These are phyloP conservation scores for Myotis davidii DNA, from an alignment of 2,113 vertebrate genomes.

Conservation along the genomic window DNA sequence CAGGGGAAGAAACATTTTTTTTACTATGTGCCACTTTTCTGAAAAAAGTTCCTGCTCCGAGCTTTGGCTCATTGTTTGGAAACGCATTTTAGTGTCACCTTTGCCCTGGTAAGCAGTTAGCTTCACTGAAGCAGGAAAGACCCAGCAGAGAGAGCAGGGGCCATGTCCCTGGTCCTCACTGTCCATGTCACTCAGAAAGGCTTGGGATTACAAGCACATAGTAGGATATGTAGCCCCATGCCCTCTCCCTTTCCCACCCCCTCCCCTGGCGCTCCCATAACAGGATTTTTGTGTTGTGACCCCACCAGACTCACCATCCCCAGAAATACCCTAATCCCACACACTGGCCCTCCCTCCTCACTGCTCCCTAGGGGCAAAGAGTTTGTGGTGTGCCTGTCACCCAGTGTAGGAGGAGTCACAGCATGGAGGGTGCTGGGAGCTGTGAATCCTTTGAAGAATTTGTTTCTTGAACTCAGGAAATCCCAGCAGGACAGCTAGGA, in stretches of 20 bases:
- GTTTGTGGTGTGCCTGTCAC: too few species aligned
- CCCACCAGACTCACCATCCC: background rate
- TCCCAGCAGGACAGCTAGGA: background rate
- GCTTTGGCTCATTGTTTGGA: background rate
- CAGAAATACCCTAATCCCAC: background rate
- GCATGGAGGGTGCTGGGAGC: background rate
- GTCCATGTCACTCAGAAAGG: background rate
- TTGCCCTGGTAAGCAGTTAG: background rate
- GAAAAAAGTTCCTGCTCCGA: background rate
- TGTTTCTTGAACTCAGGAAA: background rate
- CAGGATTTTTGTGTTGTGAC: background rate
- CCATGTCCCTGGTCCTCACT: background rate
- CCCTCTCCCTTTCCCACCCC: too few species aligned
- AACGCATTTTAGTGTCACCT: background rate
- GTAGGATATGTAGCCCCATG: background rate
- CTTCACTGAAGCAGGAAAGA: background rate
- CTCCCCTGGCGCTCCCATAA: background rate
- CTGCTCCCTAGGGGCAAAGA: background rate
- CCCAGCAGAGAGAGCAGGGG: background rate
- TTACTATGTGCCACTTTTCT: background rate
- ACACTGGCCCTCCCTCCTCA: background rate
- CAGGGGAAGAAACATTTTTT: background rate
- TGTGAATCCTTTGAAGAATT: background rate
- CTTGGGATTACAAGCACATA: too few species aligned
- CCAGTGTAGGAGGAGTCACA: background rate